Conservation (phyloP, 2,797 vertebrate species). For the Anisognathus igniventris region DNA sequence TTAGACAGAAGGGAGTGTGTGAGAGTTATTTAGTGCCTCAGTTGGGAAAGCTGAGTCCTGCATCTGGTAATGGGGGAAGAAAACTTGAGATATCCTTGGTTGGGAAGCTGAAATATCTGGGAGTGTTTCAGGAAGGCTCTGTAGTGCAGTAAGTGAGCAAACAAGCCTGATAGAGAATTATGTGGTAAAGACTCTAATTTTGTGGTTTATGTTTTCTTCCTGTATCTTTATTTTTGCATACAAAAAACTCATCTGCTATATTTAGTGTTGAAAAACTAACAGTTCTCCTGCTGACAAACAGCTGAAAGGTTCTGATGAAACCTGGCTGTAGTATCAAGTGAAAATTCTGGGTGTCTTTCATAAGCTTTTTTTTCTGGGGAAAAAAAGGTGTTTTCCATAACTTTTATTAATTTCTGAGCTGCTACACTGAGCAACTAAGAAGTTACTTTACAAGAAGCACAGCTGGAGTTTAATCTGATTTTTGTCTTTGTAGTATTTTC, state of each 20-base stretch:
- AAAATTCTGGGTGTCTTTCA: neutral
- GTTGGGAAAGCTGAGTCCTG: neutral
- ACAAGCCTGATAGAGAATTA: neutral
- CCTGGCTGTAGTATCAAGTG: neutral
- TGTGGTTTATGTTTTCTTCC: neutral
- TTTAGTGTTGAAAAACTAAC: neutral
- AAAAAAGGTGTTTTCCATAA: neutral
- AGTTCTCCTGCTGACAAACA: neutral
- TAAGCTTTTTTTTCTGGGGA: too few species aligned
- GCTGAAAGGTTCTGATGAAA: neutral
- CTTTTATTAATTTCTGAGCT: neutral
- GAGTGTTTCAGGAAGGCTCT: neutral
- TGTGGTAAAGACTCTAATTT: neutral
- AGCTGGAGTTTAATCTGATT: neutral
- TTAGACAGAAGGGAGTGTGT: neutral
- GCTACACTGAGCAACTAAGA: neutral
- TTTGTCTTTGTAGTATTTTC: neutral
- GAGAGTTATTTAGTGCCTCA: neutral
- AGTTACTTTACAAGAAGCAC: neutral
- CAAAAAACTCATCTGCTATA: neutral
- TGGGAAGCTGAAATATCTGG: neutral
- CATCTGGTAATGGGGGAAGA: neutral
- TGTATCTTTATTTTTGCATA: neutral
- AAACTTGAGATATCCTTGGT: neutral
- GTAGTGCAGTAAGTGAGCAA: neutral